phyloP scores from a whole-genome alignment of 2,113 vertebrate species.

The Dendropsophus ebraccatus region DNA sequence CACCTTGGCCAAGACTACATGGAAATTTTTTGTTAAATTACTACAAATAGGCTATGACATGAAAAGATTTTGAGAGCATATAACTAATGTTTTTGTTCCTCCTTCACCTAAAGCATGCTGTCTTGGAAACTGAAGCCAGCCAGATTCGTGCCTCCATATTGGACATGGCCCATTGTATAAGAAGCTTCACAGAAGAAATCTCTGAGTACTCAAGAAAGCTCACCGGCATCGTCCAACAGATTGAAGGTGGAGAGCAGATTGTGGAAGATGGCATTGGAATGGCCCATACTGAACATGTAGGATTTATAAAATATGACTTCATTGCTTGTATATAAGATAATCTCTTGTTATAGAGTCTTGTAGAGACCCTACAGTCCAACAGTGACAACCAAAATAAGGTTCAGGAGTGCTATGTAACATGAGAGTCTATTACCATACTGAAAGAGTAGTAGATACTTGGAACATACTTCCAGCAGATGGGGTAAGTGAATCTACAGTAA shows the following conservation, averaged over 20 bases:
- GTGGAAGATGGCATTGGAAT: conserved; percentile 95
- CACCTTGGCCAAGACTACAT: too few relatives aligned
- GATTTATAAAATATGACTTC: background rate
- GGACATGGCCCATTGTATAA: conserved; percentile 98
- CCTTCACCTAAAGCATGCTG: conserved; percentile 80
- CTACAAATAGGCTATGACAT: too few relatives aligned
- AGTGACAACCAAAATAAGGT: background rate
- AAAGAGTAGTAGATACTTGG: too few relatives aligned
- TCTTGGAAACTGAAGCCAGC: conserved; percentile 92
- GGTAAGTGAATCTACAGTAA: too few relatives aligned
- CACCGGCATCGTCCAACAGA: conserved; percentile 94
- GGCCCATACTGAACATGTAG: conserved; percentile 96
- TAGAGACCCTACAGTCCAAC: too few relatives aligned
- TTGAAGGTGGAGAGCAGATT: conserved; percentile 96
- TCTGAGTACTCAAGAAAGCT: conserved; percentile 97
- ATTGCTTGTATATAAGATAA: too few relatives aligned
- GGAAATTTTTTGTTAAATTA: too few relatives aligned
- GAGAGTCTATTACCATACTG: too few relatives aligned
- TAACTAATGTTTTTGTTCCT: conserved; percentile 53
- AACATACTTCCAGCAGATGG: too few relatives aligned
- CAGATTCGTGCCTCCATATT: conserved; percentile 97
- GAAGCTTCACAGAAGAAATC: conserved; percentile 96
- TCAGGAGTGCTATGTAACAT: too few relatives aligned
- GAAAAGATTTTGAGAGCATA: too few relatives aligned
- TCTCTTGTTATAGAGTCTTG: too few relatives aligned